Evolutionary conservation across 2,113 vertebrate species (phyloP).

Genomic region (Varanus salvator): DNA sequence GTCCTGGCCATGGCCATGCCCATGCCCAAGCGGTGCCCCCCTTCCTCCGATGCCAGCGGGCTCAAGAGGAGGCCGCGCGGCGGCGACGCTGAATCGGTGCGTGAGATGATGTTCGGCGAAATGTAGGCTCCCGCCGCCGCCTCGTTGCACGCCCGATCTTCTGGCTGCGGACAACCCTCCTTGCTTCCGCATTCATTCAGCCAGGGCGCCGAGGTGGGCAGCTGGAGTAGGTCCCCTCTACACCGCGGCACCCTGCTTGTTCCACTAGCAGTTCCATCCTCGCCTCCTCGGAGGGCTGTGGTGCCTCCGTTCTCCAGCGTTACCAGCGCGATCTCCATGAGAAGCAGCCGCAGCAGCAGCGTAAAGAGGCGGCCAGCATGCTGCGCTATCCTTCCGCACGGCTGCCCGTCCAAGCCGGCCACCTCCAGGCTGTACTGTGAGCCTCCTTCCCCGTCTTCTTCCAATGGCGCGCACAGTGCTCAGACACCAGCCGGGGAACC

Average conservation of each 20-base stretch:
- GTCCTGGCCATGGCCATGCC: slow-evolving; percentile 42
- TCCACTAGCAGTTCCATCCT: slow-evolving; percentile 64
- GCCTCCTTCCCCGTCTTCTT: background rate
- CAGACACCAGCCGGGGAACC: background rate
- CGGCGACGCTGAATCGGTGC: background rate
- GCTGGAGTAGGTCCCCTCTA: slow-evolving; percentile 73
- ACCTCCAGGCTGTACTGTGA: background rate
- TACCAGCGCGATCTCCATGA: slow-evolving; percentile 92
- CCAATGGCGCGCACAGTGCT: background rate
- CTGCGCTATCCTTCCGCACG: slow-evolving; percentile 50
- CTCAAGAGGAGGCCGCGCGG: background rate
- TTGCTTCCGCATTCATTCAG: slow-evolving; percentile 69
- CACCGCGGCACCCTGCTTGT: slow-evolving; percentile 11
- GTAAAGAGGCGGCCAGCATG: slow-evolving; percentile 75
- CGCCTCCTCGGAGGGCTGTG: slow-evolving; percentile 72
- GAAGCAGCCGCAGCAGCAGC: slow-evolving; percentile 75
- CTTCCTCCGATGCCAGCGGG: slow-evolving; percentile 44
- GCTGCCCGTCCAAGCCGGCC: background rate
- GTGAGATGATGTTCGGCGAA: background rate
- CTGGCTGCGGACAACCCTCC: slow-evolving; percentile 55
- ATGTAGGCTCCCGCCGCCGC: background rate
- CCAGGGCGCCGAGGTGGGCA: slow-evolving; percentile 58
- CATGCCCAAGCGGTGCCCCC: slow-evolving; percentile 54
- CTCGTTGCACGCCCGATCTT: background rate
- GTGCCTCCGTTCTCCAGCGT: slow-evolving; percentile 89